phyloP scores from a whole-genome alignment of 2,113 vertebrate genomes.

The Podarcis raffonei region DNA sequence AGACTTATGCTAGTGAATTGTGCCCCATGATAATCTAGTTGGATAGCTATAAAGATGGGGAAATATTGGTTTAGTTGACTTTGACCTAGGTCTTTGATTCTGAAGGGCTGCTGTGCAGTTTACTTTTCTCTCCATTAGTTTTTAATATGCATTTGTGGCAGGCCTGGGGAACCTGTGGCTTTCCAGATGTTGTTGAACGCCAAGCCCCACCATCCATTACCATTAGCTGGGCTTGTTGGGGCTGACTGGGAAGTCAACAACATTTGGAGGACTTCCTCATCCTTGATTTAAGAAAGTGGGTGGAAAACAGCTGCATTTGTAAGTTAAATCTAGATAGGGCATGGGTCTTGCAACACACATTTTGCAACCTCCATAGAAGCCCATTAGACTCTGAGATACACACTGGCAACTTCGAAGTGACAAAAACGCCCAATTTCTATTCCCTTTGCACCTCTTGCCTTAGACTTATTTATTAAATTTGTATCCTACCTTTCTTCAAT shows the following conservation, averaged over 20 bases:
- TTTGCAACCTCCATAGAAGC: neutral
- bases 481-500: neutral
- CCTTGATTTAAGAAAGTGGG: neutral
- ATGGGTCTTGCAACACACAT: neutral
- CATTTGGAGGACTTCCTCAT: neutral
- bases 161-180: neutral
- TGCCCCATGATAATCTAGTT: neutral
- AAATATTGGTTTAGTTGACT: neutral
- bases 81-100: neutral
- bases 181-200: neutral
- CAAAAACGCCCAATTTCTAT: neutral
- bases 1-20: neutral
- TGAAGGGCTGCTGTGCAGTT: neutral
- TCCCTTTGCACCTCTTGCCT: neutral
- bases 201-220: no score
- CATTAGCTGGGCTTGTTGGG: no score
- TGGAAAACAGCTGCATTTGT: no score
- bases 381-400: neutral
- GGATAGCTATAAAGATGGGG: accelerated
- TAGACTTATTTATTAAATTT: no score
- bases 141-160: neutral
- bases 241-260: no score
- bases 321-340: neutral
- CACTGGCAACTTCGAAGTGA: no score
- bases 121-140: neutral